A percentile compares a stretch with the other conserved stretches of the same genome.
phyloP scores from a whole-genome alignment of 2,113 vertebrate genomes.

The Pachyramphus minor region DNA sequence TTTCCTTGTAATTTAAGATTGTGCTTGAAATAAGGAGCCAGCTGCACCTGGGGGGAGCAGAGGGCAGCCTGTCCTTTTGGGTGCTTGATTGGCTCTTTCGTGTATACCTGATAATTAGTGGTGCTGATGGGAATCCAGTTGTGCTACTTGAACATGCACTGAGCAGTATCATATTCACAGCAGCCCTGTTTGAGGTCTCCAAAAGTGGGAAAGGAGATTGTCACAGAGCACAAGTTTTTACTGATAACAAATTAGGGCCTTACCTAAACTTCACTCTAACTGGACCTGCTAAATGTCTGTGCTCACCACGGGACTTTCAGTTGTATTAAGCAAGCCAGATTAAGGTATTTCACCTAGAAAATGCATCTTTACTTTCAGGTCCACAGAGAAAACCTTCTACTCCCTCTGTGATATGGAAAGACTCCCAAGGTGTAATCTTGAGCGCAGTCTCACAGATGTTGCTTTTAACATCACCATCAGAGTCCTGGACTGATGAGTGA shows the following conservation, averaged over 20 bases:
- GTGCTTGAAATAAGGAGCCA: constrained; percentile 58
- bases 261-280: neutral
- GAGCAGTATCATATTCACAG: neutral
- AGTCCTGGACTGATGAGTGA: neutral
- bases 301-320: neutral
- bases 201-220: neutral
- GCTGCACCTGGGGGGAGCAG: constrained; percentile 43
- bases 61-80: constrained; percentile 58
- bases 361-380: neutral
- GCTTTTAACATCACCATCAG: neutral
- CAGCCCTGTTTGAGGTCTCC: neutral
- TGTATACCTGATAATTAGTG: constrained; percentile 53
- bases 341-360: neutral
- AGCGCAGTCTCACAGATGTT: neutral
- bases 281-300: neutral
- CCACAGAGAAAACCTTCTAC: neutral
- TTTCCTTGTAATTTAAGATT: constrained; percentile 64
- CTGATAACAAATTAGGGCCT: neutral
- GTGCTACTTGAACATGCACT: neutral
- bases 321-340: neutral
- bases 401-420: neutral
- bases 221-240: neutral
- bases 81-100: constrained; percentile 54
- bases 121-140: constrained; percentile 26
- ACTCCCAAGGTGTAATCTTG: neutral